phyloP scores from a whole-genome alignment of 2,888 invertebrate species.

The Zelleria hepariella region DNA sequence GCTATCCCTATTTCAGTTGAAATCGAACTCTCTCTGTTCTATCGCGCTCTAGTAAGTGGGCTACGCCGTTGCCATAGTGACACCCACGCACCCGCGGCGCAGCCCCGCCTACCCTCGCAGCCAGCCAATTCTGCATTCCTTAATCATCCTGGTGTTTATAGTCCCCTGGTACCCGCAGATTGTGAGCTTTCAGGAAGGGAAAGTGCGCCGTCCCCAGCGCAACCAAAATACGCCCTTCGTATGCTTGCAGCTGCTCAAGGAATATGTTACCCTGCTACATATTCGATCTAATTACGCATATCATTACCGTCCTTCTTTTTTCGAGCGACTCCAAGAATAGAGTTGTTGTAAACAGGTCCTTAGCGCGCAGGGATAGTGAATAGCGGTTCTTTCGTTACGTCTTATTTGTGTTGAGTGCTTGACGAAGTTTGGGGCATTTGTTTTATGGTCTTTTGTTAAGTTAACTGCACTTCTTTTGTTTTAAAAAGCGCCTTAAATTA shows the following conservation, averaged over 20 bases:
- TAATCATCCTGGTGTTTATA: slow-evolving; percentile 42
- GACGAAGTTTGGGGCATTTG: not conserved
- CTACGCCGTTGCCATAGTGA: slow-evolving; percentile 57
- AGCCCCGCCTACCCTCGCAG: slow-evolving; percentile 44
- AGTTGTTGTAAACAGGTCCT: not conserved
- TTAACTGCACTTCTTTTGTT: too few relatives aligned
- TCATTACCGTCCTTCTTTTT: slow-evolving; percentile 36
- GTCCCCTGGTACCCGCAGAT: slow-evolving; percentile 70
- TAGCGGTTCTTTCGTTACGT: not conserved
- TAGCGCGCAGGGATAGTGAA: not conserved
- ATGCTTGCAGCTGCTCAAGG: slow-evolving; percentile 13
- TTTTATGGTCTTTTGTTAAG: not conserved
- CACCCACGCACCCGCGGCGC: slow-evolving; percentile 41
- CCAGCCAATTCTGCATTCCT: slow-evolving; percentile 19
- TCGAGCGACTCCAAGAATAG: not conserved
- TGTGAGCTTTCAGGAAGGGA: slow-evolving; percentile 78
- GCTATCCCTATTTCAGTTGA: not conserved
- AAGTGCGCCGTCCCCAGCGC: slow-evolving; percentile 18
- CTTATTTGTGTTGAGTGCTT: not conserved
- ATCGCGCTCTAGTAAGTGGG: slow-evolving; percentile 42
- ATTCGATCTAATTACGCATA: slow-evolving; percentile 72
- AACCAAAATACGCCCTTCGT: not conserved
- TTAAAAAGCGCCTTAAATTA: too few relatives aligned
- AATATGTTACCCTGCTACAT: slow-evolving; percentile 62
- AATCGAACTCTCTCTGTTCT: slow-evolving; percentile 28